Base-by-base conservation (phyloP, 2,888 invertebrate species). In the Synanthedon tipuliformis region DNA sequence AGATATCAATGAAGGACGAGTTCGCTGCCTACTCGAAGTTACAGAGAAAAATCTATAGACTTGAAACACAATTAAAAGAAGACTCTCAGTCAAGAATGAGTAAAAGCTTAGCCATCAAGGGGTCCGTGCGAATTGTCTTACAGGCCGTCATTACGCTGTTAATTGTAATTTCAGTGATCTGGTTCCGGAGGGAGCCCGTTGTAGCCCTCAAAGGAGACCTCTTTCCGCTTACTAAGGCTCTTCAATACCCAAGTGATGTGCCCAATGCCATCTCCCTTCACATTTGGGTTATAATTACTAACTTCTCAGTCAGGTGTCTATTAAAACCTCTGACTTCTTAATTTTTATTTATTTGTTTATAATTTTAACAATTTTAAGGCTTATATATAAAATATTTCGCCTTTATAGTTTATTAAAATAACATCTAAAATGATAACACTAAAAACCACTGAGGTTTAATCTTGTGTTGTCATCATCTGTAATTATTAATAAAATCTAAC, bases 11-110 rank as follows among this genome's bases (percentile, higher is more conserved):
- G 78, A 89, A 89, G 56, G 89, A 90, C 59, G 85, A 90, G 59
- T 91, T 91, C 73, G 89, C 89, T 5, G 85, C 88, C 41, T 89
- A 88, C 66, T 89, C 90, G 1, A 90, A 89, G 69, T 58, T 90
- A 41, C 90, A 90, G 65, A 75, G 90, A 49, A 88, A 80, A 71
- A 89, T 91, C 18, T 89, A 87, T 59, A 82, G 75, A 60, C 65
- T 90, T n/a, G 89, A 90, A 62, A 69, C 66, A 54, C 68, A 83
- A 54, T 61, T 89, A 40, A 82, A 85, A 64, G 81, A 83, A 41
- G 70, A 69, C 48, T 74, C 84, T 13, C 80, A 87, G 53, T 62
- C 69, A 8, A 69, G 87, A 4, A 69, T 82, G 41, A 78, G 73
- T 55, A 85, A 76, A 56, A 81, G 69, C 54, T 59, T 85, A 45